Conservation (phyloP, 2,113 vertebrate genomes). For the Notechis scutatus region DNA sequence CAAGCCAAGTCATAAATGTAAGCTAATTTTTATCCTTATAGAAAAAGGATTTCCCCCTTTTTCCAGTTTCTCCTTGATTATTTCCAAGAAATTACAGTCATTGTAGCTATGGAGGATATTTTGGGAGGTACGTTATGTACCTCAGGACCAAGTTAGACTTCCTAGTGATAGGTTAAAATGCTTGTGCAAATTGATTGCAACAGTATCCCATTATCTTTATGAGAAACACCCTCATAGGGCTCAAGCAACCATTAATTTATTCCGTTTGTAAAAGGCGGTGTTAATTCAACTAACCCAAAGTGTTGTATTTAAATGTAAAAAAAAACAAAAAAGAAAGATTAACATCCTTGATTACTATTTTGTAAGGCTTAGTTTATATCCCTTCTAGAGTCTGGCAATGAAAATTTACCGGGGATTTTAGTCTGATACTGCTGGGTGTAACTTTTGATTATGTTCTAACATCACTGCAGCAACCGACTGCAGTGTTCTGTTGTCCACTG, state of each 20-base stretch:
- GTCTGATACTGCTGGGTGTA: neutral
- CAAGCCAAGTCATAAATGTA: neutral
- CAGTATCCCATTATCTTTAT: neutral
- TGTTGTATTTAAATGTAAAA: neutral
- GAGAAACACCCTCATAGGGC: neutral
- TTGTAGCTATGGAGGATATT: neutral
- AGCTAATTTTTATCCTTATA: neutral
- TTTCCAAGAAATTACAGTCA: neutral
- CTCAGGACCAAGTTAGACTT: neutral
- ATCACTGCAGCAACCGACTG: neutral
- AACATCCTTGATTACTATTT: neutral
- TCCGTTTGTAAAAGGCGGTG: neutral
- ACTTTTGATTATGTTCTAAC: neutral
- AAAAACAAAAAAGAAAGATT: neutral
- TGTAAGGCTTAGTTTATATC: neutral
- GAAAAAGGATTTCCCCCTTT: neutral
- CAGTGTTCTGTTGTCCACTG: neutral
- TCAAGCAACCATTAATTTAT: neutral
- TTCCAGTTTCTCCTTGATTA: neutral
- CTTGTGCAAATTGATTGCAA: neutral
- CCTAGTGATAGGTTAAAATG: neutral
- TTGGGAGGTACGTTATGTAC: neutral
- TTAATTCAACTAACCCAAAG: neutral
- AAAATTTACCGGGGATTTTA: neutral
- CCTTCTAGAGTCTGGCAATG: neutral